Evolutionary conservation across 2,888 invertebrate species (phyloP).

Genomic region (Drosophila cracens): DNA sequence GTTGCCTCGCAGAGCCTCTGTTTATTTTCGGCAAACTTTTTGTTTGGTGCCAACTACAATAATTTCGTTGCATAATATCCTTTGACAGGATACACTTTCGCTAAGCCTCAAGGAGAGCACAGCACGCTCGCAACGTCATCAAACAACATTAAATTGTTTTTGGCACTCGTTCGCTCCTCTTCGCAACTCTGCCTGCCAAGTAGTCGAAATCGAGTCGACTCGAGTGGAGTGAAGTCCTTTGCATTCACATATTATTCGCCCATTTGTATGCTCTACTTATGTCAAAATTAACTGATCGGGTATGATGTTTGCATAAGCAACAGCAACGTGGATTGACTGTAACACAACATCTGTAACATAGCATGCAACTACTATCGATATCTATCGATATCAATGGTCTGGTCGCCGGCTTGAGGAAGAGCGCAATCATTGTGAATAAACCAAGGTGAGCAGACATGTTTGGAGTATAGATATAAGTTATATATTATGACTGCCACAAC

Average conservation of each 20-base stretch:
- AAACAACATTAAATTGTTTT: constrained; percentile 67
- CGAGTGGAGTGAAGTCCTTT: constrained; percentile 38
- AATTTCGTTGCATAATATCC: constrained; percentile 70
- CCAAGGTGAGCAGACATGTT: not conserved
- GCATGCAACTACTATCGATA: not conserved
- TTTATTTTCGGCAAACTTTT: constrained; percentile 55
- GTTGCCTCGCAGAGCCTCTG: constrained; percentile 20
- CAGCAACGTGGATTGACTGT: not conserved
- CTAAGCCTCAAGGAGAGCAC: constrained; percentile 65
- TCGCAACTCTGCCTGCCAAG: constrained; percentile 45
- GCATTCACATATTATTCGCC: constrained; percentile 51
- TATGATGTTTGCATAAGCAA: not conserved
- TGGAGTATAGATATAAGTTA: not conserved
- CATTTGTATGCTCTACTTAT: constrained; percentile 36
- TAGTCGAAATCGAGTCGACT: constrained; percentile 44
- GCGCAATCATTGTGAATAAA: not conserved
- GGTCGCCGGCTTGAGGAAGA: not conserved
- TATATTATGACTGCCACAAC: not conserved
- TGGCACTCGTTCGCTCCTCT: constrained; percentile 44
- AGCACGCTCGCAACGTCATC: constrained; percentile 64
- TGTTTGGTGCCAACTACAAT: constrained; percentile 66
- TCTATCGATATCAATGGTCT: not conserved
- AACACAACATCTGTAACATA: not conserved
- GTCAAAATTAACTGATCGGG: not conserved
- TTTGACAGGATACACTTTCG: constrained; percentile 74